phyloP scores from a whole-genome alignment of 64 coral and sea anemone species.

The Stichodactyla helianthus region DNA sequence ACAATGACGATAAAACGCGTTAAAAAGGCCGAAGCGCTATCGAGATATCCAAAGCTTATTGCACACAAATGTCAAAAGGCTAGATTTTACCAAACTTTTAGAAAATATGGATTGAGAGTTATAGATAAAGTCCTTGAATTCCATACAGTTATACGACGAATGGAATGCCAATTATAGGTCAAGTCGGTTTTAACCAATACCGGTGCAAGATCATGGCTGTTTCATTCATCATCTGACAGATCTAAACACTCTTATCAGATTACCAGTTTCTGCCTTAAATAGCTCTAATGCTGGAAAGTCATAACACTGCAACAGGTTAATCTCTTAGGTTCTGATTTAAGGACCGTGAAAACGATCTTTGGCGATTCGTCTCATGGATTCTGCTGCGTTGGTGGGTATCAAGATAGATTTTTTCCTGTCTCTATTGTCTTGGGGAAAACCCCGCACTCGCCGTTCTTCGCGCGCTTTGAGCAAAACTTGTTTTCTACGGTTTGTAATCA shows the following conservation, averaged over 20 bases:
- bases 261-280: not conserved
- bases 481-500: not conserved
- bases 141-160: not conserved
- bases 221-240: not conserved
- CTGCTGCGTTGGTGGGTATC: not conserved
- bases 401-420: not conserved
- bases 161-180: constrained; percentile 1
- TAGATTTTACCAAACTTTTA: not conserved
- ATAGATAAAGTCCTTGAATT: not conserved
- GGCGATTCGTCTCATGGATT: not conserved
- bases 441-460: not conserved
- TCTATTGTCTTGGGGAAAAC: not conserved
- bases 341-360: not conserved
- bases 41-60: not conserved
- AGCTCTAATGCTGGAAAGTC: not conserved
- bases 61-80: not conserved
- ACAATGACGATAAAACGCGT: not conserved
- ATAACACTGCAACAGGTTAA: not conserved
- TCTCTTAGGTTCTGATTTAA: not conserved
- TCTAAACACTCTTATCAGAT: not conserved
- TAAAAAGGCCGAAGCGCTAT: not conserved
- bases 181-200: not conserved
- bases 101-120: not conserved
- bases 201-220: not conserved
- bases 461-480: not conserved